phyloP scores from a whole-genome alignment of 2,797 vertebrate genomes.

The Coracias cyanogaster region DNA sequence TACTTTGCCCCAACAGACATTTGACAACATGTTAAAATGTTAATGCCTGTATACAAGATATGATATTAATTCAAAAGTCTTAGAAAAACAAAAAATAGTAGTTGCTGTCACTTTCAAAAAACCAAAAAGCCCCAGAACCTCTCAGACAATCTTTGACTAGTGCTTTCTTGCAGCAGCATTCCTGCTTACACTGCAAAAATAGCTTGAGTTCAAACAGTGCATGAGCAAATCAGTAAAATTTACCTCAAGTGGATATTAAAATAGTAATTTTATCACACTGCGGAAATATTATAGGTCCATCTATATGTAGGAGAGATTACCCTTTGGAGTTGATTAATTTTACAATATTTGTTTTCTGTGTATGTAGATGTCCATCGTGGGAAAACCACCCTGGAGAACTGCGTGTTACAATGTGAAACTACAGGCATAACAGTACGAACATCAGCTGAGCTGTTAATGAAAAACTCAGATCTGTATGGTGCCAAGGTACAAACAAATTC shows the following conservation, averaged over 20 bases:
- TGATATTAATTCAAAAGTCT: background rate
- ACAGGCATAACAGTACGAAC: constrained; percentile 90
- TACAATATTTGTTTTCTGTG: background rate
- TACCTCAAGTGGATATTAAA: background rate
- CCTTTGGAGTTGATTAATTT: background rate
- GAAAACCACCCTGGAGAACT: constrained; percentile 90
- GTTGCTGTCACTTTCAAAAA: background rate
- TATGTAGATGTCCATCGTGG: constrained; percentile 88
- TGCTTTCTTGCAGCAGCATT: background rate
- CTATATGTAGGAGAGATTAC: background rate
- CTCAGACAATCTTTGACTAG: background rate
- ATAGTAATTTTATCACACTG: background rate
- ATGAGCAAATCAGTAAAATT: background rate
- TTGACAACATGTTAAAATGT: background rate
- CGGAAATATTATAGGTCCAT: background rate
- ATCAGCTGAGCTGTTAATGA: constrained; percentile 90
- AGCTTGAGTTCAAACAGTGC: background rate
- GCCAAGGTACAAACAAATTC: constrained; percentile 85
- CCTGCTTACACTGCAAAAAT: background rate
- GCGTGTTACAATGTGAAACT: constrained; percentile 94
- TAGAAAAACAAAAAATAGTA: background rate
- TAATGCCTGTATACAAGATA: background rate
- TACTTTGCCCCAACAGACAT: background rate
- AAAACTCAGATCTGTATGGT: constrained; percentile 93
- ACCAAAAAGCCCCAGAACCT: background rate